Conservation (phyloP, 2,888 invertebrate genomes). For the Agrotis clavis region DNA sequence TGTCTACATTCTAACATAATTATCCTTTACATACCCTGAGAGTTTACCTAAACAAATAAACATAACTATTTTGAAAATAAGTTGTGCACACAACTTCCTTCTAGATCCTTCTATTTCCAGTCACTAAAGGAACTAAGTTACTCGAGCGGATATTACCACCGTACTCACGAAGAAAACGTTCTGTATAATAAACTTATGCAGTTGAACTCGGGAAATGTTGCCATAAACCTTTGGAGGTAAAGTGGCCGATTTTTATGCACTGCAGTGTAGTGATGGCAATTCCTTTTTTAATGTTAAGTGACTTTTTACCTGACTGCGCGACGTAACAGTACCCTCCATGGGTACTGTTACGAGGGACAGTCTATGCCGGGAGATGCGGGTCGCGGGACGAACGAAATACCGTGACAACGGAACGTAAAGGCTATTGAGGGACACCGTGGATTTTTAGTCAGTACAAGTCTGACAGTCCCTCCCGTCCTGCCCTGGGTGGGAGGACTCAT, state of each 20-base stretch:
- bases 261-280: neutral
- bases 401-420: too few relatives aligned
- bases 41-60: neutral
- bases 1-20: neutral
- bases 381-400: too few relatives aligned
- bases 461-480: too few relatives aligned
- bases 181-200: constrained; percentile 24
- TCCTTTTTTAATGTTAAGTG: neutral
- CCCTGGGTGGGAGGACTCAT: too few relatives aligned
- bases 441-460: too few relatives aligned
- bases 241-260: constrained; percentile 27
- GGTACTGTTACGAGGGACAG: too few relatives aligned
- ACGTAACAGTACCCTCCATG: too few relatives aligned
- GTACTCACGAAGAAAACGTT: constrained; percentile 52
- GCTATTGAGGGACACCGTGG: too few relatives aligned
- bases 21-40: neutral
- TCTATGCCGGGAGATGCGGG: too few relatives aligned
- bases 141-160: constrained; percentile 54
- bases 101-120: constrained; percentile 24
- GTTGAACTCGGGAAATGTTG: constrained; percentile 31
- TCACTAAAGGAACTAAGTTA: constrained; percentile 31
- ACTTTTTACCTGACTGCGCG: neutral
- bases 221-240: constrained; percentile 36
- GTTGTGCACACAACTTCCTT: constrained; percentile 6
- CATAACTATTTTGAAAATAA: constrained; percentile 21